These are phyloP conservation scores for Leptopilina myrica DNA, from an alignment of 2,888 invertebrate genomes.

Conservation along the genomic window DNA sequence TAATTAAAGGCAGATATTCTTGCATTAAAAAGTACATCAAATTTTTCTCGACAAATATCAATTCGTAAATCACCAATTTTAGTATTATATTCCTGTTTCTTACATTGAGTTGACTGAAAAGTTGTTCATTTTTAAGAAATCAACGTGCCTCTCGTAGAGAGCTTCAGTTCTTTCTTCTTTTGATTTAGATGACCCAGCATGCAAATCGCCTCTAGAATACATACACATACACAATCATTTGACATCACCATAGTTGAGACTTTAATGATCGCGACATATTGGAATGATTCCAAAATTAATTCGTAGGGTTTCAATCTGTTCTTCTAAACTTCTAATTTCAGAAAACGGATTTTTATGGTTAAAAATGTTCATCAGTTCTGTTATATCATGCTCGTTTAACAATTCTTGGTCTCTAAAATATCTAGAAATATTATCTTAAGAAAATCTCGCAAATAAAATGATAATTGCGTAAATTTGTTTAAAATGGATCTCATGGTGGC, in stretches of 20 bases:
- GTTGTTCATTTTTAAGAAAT: background rate
- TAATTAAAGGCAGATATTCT: slow-evolving; percentile 24
- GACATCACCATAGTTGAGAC: slow-evolving; percentile 26
- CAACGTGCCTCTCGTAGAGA: background rate
- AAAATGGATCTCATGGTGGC: slow-evolving; percentile 37
- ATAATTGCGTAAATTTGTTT: slow-evolving; percentile 39
- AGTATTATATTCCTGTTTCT: slow-evolving; percentile 15
- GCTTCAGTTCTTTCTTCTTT: background rate
- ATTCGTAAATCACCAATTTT: slow-evolving; percentile 7
- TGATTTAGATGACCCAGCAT: slow-evolving; percentile 36
- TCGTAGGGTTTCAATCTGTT: slow-evolving; percentile 44
- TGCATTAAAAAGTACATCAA: background rate
- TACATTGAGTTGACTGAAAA: background rate
- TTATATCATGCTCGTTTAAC: background rate
- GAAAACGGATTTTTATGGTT: slow-evolving; percentile 44
- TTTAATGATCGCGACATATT: slow-evolving; percentile 23
- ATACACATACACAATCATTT: slow-evolving; percentile 43
- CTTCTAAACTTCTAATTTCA: slow-evolving; percentile 38
- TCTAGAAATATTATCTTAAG: background rate
- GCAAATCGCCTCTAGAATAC: slow-evolving; percentile 49
- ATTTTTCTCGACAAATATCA: background rate
- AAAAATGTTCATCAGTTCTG: slow-evolving; percentile 41
- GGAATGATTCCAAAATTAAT: slow-evolving; percentile 23
- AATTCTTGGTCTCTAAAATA: background rate
- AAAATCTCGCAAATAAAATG: background rate